Percentiles rank a stretch among this genome's conserved stretches.
Conservation (phyloP, 1,140 invertebrate species). For the Orius insidiosus region DNA sequence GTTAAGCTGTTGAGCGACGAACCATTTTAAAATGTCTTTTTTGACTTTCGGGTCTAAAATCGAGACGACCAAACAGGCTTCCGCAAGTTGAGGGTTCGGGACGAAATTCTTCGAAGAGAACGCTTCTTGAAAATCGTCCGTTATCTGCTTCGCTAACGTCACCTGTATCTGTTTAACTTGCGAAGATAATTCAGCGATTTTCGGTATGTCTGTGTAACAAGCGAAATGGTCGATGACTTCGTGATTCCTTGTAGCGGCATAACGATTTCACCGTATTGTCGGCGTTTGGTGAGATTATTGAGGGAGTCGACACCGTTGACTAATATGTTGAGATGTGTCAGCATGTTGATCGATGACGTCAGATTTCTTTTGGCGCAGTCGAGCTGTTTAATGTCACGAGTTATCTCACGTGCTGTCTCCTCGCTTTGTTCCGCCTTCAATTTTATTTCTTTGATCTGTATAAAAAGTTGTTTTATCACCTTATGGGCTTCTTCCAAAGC, state of each 20-base stretch:
- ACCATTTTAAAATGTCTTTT: conserved; percentile 78
- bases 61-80: conserved; percentile 84
- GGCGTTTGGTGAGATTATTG: conserved; percentile 49
- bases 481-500: conserved; percentile 75
- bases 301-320: conserved; percentile 84
- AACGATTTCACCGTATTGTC: conserved; percentile 89
- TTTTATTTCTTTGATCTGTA: conserved; percentile 87
- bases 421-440: conserved; percentile 88
- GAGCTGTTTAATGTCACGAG: conserved; percentile 92
- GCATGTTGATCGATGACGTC: conserved; percentile 88
- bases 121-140: conserved; percentile 82
- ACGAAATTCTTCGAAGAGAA: conserved; percentile 63
- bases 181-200: conserved; percentile 68
- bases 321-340: conserved; percentile 97
- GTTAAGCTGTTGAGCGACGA: conserved; percentile 68
- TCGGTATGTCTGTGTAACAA: conserved; percentile 65
- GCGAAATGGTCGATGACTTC: conserved; percentile 86
- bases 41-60: conserved; percentile 82
- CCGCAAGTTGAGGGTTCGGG: conserved; percentile 56
- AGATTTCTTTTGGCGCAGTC: conserved; percentile 97
- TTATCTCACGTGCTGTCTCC: conserved; percentile 94
- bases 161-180: conserved; percentile 72
- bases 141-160: conserved; percentile 77
- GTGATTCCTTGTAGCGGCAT: conserved; percentile 86
- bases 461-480: conserved; percentile 77